A percentile compares a stretch with the other conserved stretches of the same genome.
phyloP scores from a whole-genome alignment of 1,140 invertebrate genomes.

The Brachionus sp. region DNA sequence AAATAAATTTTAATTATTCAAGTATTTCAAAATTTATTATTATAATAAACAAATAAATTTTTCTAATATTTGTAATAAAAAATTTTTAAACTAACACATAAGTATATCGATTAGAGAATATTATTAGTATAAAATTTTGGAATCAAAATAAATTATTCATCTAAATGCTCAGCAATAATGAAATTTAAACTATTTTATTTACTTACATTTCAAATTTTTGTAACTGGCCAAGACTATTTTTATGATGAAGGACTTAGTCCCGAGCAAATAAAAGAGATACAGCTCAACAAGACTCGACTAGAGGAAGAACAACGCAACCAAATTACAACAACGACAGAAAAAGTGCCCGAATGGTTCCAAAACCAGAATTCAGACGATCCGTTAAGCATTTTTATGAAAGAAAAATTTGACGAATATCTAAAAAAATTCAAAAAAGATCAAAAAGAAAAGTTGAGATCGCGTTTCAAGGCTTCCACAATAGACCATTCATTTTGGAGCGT shows the following conservation, averaged over 20 bases:
- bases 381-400: slow-evolving; percentile 34
- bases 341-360: slow-evolving; percentile 26
- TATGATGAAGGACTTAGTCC: not conserved
- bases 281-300: not conserved
- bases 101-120: not conserved
- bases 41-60: not conserved
- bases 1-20: not conserved
- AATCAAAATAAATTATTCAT: not conserved
- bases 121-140: not conserved
- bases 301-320: not conserved
- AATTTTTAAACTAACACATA: not conserved
- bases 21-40: not conserved
- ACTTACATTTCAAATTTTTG: not conserved
- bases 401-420: slow-evolving; percentile 37
- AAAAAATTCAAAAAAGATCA: slow-evolving; percentile 31
- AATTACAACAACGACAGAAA: not conserved
- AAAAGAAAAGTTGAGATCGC: not conserved
- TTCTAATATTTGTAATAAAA: not conserved
- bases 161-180: not conserved
- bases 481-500: slow-evolving; percentile 13
- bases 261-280: not conserved
- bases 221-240: slow-evolving; percentile 15
- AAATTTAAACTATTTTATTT: not conserved
- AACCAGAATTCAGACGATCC: slow-evolving; percentile 12
- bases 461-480: not conserved